phyloP scores from a whole-genome alignment of 1,140 invertebrate species.

The Planococcus citri region DNA sequence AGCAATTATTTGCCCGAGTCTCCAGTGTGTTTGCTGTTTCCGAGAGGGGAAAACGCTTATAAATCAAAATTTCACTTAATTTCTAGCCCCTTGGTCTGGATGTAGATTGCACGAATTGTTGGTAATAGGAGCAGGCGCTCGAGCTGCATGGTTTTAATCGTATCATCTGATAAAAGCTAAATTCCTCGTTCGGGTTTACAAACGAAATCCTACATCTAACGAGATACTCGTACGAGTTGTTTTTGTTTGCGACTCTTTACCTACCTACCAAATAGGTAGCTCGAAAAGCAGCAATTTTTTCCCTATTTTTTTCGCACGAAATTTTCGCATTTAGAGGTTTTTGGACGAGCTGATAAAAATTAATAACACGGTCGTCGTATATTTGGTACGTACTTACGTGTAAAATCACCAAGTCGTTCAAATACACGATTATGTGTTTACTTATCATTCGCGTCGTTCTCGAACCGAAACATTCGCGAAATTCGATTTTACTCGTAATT shows the following conservation, averaged over 20 bases:
- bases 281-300: no score
- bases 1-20: no score
- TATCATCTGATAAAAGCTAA: conserved; percentile 1
- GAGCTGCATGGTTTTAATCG: background rate
- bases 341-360: background rate
- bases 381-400: background rate
- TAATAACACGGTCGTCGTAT: background rate
- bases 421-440: background rate
- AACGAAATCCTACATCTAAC: background rate
- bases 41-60: background rate
- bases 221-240: background rate
- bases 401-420: background rate
- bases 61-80: background rate
- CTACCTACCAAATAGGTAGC: background rate
- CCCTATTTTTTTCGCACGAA: background rate
- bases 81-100: background rate
- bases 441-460: no score
- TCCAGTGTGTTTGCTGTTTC: no score
- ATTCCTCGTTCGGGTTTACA: background rate
- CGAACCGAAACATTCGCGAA: no score
- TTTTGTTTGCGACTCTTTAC: background rate
- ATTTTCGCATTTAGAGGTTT: background rate
- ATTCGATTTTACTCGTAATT: no score
- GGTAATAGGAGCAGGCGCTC: background rate
- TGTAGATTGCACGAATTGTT: background rate